Percentiles rank a stretch among this genome's conserved stretches.
Evolutionary conservation across 2,113 vertebrate species (phyloP).

Genomic region (Bagarius yarrelli): DNA sequence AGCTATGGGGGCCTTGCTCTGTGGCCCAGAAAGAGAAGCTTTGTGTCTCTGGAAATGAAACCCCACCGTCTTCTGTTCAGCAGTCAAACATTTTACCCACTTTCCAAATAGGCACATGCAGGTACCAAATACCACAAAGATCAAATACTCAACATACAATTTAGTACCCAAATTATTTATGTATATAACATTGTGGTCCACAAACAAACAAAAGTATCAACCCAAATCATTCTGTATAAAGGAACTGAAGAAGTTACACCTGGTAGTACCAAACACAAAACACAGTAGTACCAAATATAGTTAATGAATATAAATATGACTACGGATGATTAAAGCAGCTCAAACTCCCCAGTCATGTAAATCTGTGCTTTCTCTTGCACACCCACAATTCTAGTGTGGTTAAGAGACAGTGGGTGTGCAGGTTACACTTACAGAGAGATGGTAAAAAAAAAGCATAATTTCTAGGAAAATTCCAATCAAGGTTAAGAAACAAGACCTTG

Average conservation of each 20-base stretch:
- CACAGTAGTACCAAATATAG: too few relatives aligned
- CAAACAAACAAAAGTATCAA: background rate
- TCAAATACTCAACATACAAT: too few relatives aligned
- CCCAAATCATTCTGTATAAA: background rate
- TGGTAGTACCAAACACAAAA: too few relatives aligned
- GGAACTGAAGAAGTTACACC: background rate
- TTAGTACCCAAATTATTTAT: too few relatives aligned
- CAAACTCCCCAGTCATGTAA: background rate
- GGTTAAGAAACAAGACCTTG: background rate
- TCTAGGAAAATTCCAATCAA: background rate
- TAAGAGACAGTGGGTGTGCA: slow-evolving; percentile 13
- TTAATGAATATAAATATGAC: background rate
- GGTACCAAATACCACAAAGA: too few relatives aligned
- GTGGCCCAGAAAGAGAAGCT: too few relatives aligned
- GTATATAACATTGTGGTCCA: background rate
- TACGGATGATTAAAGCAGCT: background rate
- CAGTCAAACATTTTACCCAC: too few relatives aligned
- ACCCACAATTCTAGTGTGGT: slow-evolving; percentile 21
- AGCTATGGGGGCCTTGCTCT: too few relatives aligned
- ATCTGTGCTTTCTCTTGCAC: slow-evolving; percentile 7
- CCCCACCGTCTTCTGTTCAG: too few relatives aligned
- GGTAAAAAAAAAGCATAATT: background rate
- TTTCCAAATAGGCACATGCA: too few relatives aligned
- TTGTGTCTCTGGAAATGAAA: too few relatives aligned
- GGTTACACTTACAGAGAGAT: slow-evolving; percentile 10